Base-by-base conservation (phyloP, 2,113 vertebrate species). In the Pedetes capensis region DNA sequence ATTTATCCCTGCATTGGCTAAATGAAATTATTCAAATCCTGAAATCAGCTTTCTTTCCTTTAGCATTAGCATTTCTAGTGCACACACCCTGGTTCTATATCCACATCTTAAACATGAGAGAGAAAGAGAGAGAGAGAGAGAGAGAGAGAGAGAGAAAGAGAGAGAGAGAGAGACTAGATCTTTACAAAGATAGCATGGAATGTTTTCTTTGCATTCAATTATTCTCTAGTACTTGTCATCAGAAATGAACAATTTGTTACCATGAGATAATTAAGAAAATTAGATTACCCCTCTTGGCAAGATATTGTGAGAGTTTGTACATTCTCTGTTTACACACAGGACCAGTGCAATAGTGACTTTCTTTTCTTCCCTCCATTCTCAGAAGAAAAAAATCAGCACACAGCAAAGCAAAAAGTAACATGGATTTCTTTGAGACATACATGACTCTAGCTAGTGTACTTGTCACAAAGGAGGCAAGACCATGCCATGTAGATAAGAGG, bases 11-110 rank as follows among this genome's bases (percentile, higher is more conserved):
- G 95, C 95, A 95, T 95, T 95, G 93, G 82, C 85, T 94, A 96
- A 97, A 95, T 95, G 88, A 92, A 96, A 96, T 97, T 96, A 96
- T 97, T 97, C 94, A 96, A 92, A 96, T 96, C 44, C 88, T 79
- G 57, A 95, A 95, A 95, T 92, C 78, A 34, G 78, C 44, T 79
- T 49, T 95, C 57, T 96, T 68, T 93, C 55, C 84, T 88, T 94
- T 64, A 79, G 85, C 68, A 53, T 91, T 91, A 94, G 91, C 93
- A 96, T 94, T 95, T 83, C 76, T 79, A 95, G 74, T 79, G 90
- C 42, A 42, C 20, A 34, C 7, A 87, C 14, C 37, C 64, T 37
- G 39, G 18, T 72, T 91, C n/a, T 72, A 3, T 27, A 72, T 75
- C 2, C 9, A 5, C 22, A 2, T 82, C 25, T 81, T 93, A 81